These are phyloP conservation scores for Alloscopus bannaensis DNA, from an alignment of 2,888 invertebrate species.

Conservation along the genomic window DNA sequence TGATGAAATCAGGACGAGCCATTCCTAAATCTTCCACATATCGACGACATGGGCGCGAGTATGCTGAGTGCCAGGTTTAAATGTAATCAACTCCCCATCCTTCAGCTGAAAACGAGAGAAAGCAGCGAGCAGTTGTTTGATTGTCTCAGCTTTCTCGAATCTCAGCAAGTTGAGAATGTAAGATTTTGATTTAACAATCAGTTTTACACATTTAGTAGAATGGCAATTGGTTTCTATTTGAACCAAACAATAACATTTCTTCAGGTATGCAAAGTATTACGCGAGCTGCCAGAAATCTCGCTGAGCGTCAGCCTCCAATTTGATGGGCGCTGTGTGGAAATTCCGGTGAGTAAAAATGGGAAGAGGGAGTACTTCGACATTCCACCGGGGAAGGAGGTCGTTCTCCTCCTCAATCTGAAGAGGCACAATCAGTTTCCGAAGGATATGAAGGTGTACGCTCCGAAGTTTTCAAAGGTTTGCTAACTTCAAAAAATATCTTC, in stretches of 20 bases:
- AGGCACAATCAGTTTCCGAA: constrained; percentile 74
- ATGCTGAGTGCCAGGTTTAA: constrained; percentile 59
- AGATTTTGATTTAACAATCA: constrained; percentile 7
- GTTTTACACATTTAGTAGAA: neutral
- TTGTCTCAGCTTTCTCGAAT: constrained; percentile 58
- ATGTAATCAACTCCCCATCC: constrained; percentile 66
- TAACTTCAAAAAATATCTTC: neutral
- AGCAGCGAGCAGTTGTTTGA: constrained; percentile 60
- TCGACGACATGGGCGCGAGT: constrained; percentile 80
- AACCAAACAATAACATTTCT: too few relatives aligned
- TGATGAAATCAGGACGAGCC: constrained; percentile 79
- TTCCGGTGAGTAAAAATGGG: constrained; percentile 51
- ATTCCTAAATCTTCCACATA: constrained; percentile 85
- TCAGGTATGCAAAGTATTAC: constrained; percentile 75
- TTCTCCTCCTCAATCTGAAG: constrained; percentile 59
- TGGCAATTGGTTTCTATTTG: neutral
- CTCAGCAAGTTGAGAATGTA: constrained; percentile 66
- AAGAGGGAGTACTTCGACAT: constrained; percentile 65
- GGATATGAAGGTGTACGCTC: constrained; percentile 83
- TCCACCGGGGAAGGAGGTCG: constrained; percentile 67
- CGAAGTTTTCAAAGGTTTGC: constrained; percentile 86
- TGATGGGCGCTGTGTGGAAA: constrained; percentile 57
- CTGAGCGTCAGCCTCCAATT: constrained; percentile 71
- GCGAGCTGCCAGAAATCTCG: constrained; percentile 75
- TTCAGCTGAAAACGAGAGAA: constrained; percentile 67